phyloP scores from a whole-genome alignment of 2,888 invertebrate genomes.

The Iphiclides podalirius region DNA sequence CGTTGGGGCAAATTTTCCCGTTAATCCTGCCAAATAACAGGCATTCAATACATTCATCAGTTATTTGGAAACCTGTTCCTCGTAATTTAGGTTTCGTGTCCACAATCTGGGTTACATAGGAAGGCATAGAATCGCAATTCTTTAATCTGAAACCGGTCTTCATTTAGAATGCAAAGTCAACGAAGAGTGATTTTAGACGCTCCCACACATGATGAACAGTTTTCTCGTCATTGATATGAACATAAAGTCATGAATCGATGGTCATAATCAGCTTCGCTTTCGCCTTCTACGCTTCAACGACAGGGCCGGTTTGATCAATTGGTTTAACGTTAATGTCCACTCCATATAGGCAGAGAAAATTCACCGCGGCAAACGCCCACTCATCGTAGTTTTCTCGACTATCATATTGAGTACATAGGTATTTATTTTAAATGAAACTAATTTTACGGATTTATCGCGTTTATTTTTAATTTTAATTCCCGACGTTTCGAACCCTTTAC shows the following conservation, averaged over 20 bases:
- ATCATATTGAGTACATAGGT: too few relatives aligned
- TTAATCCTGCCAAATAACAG: conserved; percentile 23
- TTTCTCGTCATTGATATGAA: background rate
- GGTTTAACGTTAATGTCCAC: too few relatives aligned
- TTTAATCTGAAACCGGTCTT: conserved; percentile 15
- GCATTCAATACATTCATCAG: conserved; percentile 22
- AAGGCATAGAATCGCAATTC: conserved; percentile 30
- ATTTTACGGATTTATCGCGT: too few relatives aligned
- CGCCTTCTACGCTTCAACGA: too few relatives aligned
- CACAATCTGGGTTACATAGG: conserved; percentile 23
- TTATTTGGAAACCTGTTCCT: background rate
- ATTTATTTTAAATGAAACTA: too few relatives aligned
- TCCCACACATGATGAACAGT: background rate
- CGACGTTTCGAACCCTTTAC: too few relatives aligned
- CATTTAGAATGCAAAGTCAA: conserved; percentile 23
- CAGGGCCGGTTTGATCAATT: too few relatives aligned
- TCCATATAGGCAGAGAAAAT: too few relatives aligned
- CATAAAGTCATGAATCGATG: background rate
- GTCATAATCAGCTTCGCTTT: background rate
- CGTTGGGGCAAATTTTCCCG: conserved; percentile 24
- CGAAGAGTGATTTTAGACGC: background rate
- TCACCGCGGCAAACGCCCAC: too few relatives aligned
- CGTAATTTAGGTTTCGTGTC: background rate
- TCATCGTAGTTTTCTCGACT: too few relatives aligned
- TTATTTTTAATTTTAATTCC: too few relatives aligned